Evolutionary conservation across 1,140 invertebrate genomes (phyloP).

Genomic region (Drosophila mojavensis): DNA sequence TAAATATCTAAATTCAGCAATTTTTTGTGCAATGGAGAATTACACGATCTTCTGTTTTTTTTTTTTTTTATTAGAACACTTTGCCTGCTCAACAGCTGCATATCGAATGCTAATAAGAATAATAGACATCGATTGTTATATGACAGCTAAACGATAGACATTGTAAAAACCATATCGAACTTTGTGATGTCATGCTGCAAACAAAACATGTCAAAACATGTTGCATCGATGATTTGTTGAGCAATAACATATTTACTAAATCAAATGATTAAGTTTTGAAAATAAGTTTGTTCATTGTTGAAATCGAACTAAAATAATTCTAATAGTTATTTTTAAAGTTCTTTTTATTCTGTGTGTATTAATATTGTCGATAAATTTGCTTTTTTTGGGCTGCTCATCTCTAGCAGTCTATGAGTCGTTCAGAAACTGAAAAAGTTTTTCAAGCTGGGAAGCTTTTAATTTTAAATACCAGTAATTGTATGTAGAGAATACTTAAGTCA

Average conservation of each 20-base stretch:
- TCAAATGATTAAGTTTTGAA: too few species aligned
- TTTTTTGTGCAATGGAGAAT: conserved; percentile 21
- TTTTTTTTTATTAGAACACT: conserved; percentile 28
- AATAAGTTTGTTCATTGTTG: too few species aligned
- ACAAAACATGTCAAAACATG: not conserved
- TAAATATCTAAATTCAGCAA: conserved; percentile 15
- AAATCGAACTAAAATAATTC: not conserved
- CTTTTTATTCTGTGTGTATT: not conserved
- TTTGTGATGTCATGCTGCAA: not conserved
- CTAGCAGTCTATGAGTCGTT: conserved; percentile 42
- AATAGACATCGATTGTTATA: too few species aligned
- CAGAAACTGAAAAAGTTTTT: conserved; percentile 44
- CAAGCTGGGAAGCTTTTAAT: conserved; percentile 6
- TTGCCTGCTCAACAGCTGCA: conserved; percentile 32
- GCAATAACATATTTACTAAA: too few species aligned
- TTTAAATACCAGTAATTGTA: conserved; percentile 38
- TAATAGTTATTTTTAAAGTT: not conserved
- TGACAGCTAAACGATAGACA: conserved; percentile 1
- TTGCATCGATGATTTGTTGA: not conserved
- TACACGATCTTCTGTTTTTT: conserved; percentile 8
- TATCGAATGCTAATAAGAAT: conserved; percentile 5
- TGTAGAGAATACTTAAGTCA: conserved; percentile 34
- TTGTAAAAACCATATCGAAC: not conserved
- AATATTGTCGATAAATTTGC: not conserved
- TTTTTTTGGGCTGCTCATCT: conserved; percentile 13